phyloP scores from a whole-genome alignment of 2,113 vertebrate genomes.

The Atractosteus spatula region DNA sequence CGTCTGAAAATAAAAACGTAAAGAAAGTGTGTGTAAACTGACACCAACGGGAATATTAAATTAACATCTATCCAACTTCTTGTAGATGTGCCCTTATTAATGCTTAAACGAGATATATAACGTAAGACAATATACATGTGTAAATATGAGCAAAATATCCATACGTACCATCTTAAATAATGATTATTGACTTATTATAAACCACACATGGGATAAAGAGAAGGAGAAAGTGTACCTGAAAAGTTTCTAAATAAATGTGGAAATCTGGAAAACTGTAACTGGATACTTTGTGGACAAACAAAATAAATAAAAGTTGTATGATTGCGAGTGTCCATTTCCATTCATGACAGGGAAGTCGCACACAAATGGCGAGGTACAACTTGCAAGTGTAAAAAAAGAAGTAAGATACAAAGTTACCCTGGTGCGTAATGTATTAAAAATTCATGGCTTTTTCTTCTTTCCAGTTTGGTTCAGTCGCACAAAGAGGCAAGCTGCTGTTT shows the following conservation, averaged over 20 bases:
- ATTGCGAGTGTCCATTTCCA: constrained; percentile 6
- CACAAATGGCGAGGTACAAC: constrained; percentile 25
- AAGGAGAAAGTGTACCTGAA: no score
- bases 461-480: constrained; percentile 62
- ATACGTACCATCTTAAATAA: no score
- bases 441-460: constrained; percentile 64
- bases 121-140: no score
- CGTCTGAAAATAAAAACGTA: not conserved
- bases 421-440: constrained; percentile 66
- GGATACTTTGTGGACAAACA: not conserved
- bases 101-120: no score
- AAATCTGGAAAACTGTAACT: no score
- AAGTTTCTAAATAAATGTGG: no score
- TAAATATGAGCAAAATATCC: not conserved
- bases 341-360: constrained; percentile 7
- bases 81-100: no score
- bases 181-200: no score
- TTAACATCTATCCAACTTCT: no score
- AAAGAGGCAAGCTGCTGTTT: constrained; percentile 71
- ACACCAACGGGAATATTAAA: not conserved
- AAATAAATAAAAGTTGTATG: not conserved
- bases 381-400: constrained; percentile 30
- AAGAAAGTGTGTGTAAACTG: not conserved
- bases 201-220: no score
- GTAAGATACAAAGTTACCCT: constrained; percentile 50